Conservation (phyloP, 2,797 vertebrate species). For the Mycteria americana region DNA sequence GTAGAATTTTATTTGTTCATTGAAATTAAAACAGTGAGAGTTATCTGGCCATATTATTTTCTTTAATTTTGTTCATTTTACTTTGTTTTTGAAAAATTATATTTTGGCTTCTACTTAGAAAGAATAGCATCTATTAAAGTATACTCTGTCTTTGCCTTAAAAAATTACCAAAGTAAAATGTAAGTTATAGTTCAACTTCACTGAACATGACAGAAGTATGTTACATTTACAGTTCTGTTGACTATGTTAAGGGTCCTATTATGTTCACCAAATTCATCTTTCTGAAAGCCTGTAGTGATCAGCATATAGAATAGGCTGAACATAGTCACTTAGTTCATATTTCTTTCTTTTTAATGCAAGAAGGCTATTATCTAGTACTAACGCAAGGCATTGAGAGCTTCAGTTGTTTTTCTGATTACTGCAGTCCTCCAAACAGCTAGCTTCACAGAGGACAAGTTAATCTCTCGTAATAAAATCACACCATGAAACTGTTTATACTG, state of each 20-base stretch:
- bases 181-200: conserved; percentile 45
- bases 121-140: neutral
- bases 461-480: conserved; percentile 62
- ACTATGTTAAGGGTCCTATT: conserved; percentile 45
- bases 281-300: conserved; percentile 41
- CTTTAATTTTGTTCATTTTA: neutral
- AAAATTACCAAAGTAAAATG: conserved; percentile 24
- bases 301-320: conserved; percentile 23
- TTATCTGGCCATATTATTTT: neutral
- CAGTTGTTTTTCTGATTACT: conserved; percentile 42
- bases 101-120: conserved; percentile 11
- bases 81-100: neutral
- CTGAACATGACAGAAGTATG: conserved; percentile 51
- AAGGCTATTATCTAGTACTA: conserved; percentile 43
- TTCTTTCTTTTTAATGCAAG: conserved; percentile 56
- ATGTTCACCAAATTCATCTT: conserved; percentile 53
- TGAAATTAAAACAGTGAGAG: neutral
- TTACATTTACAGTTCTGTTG: conserved; percentile 37
- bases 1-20: neutral
- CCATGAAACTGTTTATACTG: conserved; percentile 50
- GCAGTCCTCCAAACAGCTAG: conserved; percentile 31
- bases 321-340: conserved; percentile 11
- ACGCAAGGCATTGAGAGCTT: neutral
- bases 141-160: neutral
- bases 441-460: conserved; percentile 54